Conservation (phyloP, 2,888 invertebrate species). For the Pollenia labialis region DNA sequence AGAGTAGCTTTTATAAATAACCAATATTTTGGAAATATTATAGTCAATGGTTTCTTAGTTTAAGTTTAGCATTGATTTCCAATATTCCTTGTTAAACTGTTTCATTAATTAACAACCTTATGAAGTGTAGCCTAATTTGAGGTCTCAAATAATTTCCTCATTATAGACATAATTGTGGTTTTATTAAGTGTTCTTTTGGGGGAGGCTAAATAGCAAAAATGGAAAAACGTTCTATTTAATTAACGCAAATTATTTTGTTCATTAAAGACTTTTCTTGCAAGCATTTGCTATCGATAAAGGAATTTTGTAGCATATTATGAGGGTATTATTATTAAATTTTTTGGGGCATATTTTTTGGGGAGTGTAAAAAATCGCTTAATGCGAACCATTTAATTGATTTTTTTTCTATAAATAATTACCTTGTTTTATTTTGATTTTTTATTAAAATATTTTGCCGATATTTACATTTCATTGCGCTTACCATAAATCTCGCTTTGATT, state of each 20-base stretch:
- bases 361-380: too few relatives aligned
- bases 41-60: background rate
- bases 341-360: too few relatives aligned
- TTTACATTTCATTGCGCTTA: background rate
- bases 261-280: background rate
- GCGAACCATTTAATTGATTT: too few relatives aligned
- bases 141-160: background rate
- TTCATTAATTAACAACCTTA: background rate
- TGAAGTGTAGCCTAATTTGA: conserved; percentile 27
- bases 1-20: background rate
- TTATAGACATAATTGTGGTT: conserved; percentile 14
- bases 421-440: too few relatives aligned
- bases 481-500: conserved; percentile 2
- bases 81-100: background rate
- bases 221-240: background rate
- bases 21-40: too few relatives aligned
- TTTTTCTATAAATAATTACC: too few relatives aligned
- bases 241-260: background rate
- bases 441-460: background rate
- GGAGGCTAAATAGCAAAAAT: background rate
- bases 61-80: background rate
- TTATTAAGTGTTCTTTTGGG: background rate
- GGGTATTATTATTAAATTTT: too few relatives aligned
- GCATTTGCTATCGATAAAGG: background rate
- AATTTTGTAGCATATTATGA: background rate